Evolutionary conservation across 1,140 invertebrate species (phyloP).

Genomic region (Halictus rubicundus): DNA sequence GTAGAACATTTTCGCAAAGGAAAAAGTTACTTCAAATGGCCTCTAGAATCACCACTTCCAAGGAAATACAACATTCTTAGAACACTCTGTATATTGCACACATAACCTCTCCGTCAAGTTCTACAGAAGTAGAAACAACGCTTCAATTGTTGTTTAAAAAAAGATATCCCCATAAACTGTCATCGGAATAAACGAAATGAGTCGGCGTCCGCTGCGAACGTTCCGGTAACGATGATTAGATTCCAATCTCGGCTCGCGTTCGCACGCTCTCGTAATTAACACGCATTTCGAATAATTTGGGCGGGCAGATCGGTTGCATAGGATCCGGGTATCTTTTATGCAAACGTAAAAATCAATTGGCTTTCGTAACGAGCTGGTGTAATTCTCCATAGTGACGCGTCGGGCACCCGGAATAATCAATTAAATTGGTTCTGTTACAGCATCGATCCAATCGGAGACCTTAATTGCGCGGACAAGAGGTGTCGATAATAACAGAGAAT

Average conservation of each 20-base stretch:
- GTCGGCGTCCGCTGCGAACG: neutral
- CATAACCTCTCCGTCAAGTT: too few relatives aligned
- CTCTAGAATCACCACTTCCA: too few relatives aligned
- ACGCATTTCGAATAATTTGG: constrained; percentile 24
- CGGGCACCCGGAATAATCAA: neutral
- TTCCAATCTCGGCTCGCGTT: constrained; percentile 30
- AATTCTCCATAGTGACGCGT: neutral
- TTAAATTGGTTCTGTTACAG: neutral
- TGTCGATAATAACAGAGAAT: too few relatives aligned
- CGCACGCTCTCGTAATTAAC: constrained; percentile 30
- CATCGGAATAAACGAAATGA: neutral
- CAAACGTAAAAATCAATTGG: constrained; percentile 7
- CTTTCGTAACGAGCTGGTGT: neutral
- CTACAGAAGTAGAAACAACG: too few relatives aligned
- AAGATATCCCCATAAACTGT: too few relatives aligned
- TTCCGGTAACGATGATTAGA: constrained; percentile 1
- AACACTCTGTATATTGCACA: too few relatives aligned
- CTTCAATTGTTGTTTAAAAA: too few relatives aligned
- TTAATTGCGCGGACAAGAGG: neutral
- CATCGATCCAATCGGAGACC: neutral
- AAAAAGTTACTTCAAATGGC: too few relatives aligned
- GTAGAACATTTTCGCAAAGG: too few relatives aligned
- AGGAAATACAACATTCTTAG: too few relatives aligned
- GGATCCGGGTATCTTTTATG: neutral
- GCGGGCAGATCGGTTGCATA: neutral